phyloP scores from a whole-genome alignment of 2,113 vertebrate genomes.

The Lycaon pictus region DNA sequence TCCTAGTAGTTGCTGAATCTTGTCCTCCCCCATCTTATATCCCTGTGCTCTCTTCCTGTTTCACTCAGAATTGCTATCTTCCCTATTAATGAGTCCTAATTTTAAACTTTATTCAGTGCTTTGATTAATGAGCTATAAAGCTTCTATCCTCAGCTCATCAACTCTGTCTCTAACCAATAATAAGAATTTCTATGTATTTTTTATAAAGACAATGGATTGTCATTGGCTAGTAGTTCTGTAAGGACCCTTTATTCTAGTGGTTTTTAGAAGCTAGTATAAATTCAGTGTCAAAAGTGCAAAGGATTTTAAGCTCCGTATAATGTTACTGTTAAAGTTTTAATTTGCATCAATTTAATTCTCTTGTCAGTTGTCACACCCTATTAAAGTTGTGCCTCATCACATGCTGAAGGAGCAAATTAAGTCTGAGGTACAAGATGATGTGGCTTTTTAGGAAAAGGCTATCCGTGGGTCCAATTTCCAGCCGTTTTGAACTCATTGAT shows the following conservation, averaged over 20 bases:
- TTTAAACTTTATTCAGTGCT: slow-evolving; percentile 12
- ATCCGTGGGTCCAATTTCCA: neutral
- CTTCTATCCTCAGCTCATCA: neutral
- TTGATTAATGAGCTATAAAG: slow-evolving; percentile 31
- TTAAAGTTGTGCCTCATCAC: slow-evolving; percentile 67
- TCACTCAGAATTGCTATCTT: neutral
- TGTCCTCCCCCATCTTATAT: neutral
- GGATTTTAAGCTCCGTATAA: slow-evolving; percentile 75
- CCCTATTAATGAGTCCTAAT: slow-evolving; percentile 25
- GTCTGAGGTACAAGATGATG: slow-evolving; percentile 35
- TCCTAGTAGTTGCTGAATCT: neutral
- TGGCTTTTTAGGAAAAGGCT: slow-evolving; percentile 56
- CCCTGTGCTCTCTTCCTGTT: neutral
- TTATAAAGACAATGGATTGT: slow-evolving; percentile 15
- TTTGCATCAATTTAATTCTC: slow-evolving; percentile 79
- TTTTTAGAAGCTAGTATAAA: slow-evolving; percentile 54
- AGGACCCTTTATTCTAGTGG: slow-evolving; percentile 33
- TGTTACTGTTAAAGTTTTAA: slow-evolving; percentile 79
- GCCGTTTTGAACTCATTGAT: slow-evolving; percentile 44
- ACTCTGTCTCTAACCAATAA: neutral
- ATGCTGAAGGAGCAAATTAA: slow-evolving; percentile 64
- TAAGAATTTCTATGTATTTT: slow-evolving; percentile 26
- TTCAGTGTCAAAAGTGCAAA: slow-evolving; percentile 72
- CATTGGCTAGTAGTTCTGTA: slow-evolving; percentile 17
- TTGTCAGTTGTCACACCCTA: slow-evolving; percentile 78